Conservation (phyloP, 2,888 invertebrate species). For the Nymphalis polychloros region DNA sequence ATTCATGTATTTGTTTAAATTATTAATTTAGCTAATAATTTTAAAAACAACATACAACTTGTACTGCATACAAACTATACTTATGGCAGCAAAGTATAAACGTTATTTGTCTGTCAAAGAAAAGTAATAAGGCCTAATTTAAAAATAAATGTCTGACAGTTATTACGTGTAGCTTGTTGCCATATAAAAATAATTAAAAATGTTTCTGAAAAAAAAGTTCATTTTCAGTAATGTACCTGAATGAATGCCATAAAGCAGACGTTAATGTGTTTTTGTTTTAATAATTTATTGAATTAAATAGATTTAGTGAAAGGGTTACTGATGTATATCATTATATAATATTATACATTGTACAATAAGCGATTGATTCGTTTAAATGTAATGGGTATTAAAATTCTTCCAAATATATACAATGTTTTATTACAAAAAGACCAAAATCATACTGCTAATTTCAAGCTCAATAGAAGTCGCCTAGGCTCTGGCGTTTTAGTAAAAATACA, state of each 20-base stretch:
- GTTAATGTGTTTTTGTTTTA: conserved; percentile 12
- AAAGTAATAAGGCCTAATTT: neutral
- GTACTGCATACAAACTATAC: too few species aligned
- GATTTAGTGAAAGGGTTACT: conserved; percentile 39
- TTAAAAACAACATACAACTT: too few species aligned
- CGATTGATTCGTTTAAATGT: conserved; percentile 59
- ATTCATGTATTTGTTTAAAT: too few species aligned
- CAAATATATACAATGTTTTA: conserved; percentile 44
- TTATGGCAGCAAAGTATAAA: too few species aligned
- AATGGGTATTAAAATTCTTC: conserved; percentile 73
- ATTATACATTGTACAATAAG: conserved; percentile 44
- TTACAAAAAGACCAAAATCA: too few species aligned
- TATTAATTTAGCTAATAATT: too few species aligned
- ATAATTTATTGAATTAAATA: conserved; percentile 24
- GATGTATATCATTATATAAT: conserved; percentile 49
- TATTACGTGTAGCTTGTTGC: neutral
- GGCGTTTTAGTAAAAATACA: too few species aligned
- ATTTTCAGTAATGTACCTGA: conserved; percentile 20
- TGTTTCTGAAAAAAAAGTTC: neutral
- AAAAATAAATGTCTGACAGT: neutral
- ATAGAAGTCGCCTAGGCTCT: too few species aligned
- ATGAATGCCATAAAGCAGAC: conserved; percentile 1
- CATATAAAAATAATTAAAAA: neutral
- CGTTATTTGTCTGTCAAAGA: too few species aligned
- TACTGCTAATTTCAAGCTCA: too few species aligned